Percentiles rank a stretch among this genome's conserved stretches.
Evolutionary conservation across 2,888 invertebrate species (phyloP).

Genomic region (Cinara cedri): DNA sequence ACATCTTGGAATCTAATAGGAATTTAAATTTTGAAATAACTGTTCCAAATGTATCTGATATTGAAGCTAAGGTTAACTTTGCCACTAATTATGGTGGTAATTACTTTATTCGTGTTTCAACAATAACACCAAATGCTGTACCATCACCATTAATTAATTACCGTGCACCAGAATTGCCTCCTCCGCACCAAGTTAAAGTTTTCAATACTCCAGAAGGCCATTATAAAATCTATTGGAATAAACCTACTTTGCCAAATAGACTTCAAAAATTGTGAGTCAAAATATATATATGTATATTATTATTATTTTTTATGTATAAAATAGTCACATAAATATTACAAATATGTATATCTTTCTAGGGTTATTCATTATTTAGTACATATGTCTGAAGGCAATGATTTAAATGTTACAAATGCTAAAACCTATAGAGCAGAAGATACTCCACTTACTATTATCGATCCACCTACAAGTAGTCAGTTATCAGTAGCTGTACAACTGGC

Average conservation of each 20-base stretch:
- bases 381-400: slow-evolving; percentile 67
- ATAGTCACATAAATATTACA: not conserved
- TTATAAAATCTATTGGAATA: slow-evolving; percentile 73
- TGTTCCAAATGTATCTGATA: slow-evolving; percentile 65
- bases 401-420: slow-evolving; percentile 64
- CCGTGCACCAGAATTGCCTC: slow-evolving; percentile 67
- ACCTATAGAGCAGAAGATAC: slow-evolving; percentile 66
- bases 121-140: slow-evolving; percentile 64
- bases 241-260: slow-evolving; percentile 63
- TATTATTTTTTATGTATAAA: not conserved
- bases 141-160: slow-evolving; percentile 66
- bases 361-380: slow-evolving; percentile 71
- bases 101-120: slow-evolving; percentile 67
- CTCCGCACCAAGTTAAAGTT: slow-evolving; percentile 72
- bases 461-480: slow-evolving; percentile 66
- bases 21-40: slow-evolving; percentile 63
- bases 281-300: no score
- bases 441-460: slow-evolving; percentile 67
- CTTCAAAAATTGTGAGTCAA: slow-evolving; percentile 60
- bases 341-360: slow-evolving; percentile 61
- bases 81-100: slow-evolving; percentile 65
- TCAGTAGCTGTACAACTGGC: slow-evolving; percentile 71
- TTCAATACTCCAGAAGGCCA: slow-evolving; percentile 69
- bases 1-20: slow-evolving; percentile 41
- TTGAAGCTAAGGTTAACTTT: slow-evolving; percentile 61